Percentiles rank a stretch among this genome's conserved stretches.
phyloP scores from a whole-genome alignment of 1,140 invertebrate genomes.

The Neodiprion virginianus region DNA sequence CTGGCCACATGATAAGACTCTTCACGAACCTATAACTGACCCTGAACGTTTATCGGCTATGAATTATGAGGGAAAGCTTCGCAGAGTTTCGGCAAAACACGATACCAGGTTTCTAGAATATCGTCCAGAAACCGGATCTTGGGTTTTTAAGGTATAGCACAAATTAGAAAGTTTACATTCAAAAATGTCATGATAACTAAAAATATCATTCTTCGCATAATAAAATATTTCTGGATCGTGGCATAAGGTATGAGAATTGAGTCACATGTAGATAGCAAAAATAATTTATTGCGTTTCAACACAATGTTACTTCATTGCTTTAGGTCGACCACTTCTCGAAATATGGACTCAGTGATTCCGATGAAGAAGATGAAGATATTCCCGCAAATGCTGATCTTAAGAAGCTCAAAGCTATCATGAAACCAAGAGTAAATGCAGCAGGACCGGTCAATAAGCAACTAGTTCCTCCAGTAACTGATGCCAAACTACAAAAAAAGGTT shows the following conservation, averaged over 20 bases:
- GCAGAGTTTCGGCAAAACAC: constrained; percentile 84
- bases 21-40: constrained; percentile 81
- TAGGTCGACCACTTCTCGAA: constrained; percentile 97
- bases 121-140: constrained; percentile 92
- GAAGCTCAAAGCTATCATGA: constrained; percentile 41
- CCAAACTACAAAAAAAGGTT: constrained; percentile 13
- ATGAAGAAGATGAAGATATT: constrained; percentile 78
- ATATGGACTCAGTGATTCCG: constrained; percentile 90
- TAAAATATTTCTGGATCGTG: neutral
- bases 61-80: constrained; percentile 88
- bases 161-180: constrained; percentile 12
- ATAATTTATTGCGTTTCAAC: constrained; percentile 11
- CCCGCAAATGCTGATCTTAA: constrained; percentile 44
- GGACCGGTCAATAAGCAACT: neutral
- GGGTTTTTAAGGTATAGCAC: constrained; percentile 81
- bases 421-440: neutral
- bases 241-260: neutral
- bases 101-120: constrained; percentile 94
- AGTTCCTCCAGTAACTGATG: neutral
- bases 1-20: constrained; percentile 91
- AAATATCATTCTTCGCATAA: neutral
- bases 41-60: constrained; percentile 78
- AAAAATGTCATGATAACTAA: no score
- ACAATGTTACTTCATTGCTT: constrained; percentile 28
- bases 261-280: neutral